A percentile compares a stretch with the other conserved stretches of the same genome.
Evolutionary conservation across 2,888 invertebrate genomes (phyloP).

Genomic region (Itoplectis maculator): DNA sequence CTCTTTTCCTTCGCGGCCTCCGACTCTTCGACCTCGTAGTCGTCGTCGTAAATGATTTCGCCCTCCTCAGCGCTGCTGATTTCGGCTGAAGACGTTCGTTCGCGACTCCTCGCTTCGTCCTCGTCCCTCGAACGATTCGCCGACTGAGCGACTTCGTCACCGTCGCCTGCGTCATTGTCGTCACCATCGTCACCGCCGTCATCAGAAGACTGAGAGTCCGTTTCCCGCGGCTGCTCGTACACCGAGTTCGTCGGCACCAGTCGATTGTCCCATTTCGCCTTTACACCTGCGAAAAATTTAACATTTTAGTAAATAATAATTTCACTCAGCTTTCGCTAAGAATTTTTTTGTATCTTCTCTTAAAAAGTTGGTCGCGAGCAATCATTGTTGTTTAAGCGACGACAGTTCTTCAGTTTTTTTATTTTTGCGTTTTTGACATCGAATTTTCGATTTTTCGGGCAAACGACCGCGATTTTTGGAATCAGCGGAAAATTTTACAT

Average conservation of each 20-base stretch:
- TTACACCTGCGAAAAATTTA: conserved; percentile 68
- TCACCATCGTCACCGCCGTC: too few relatives aligned
- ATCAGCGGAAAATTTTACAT: too few relatives aligned
- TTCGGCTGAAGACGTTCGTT: conserved; percentile 60
- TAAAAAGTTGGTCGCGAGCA: too few relatives aligned
- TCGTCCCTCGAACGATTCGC: conserved; percentile 68
- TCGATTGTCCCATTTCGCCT: conserved; percentile 75
- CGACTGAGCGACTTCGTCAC: conserved; percentile 62
- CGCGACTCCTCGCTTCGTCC: conserved; percentile 59
- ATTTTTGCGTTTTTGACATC: too few relatives aligned
- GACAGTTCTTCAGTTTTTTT: too few relatives aligned
- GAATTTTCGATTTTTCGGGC: too few relatives aligned
- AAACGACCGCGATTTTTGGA: too few relatives aligned
- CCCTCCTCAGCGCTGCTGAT: conserved; percentile 64
- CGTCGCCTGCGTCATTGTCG: too few relatives aligned
- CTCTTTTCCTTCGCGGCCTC: conserved; percentile 25
- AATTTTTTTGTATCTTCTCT: too few relatives aligned
- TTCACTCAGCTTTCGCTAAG: background rate
- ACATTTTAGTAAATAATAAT: conserved; percentile 1
- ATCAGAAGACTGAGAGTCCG: conserved; percentile 62
- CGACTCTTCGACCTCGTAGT: conserved; percentile 59
- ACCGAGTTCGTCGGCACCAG: conserved; percentile 79
- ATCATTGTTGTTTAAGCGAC: too few relatives aligned
- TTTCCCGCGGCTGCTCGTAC: conserved; percentile 73
- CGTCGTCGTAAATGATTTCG: conserved; percentile 71